phyloP scores from a whole-genome alignment of 1,140 invertebrate genomes.

The Leptinotarsa texana region DNA sequence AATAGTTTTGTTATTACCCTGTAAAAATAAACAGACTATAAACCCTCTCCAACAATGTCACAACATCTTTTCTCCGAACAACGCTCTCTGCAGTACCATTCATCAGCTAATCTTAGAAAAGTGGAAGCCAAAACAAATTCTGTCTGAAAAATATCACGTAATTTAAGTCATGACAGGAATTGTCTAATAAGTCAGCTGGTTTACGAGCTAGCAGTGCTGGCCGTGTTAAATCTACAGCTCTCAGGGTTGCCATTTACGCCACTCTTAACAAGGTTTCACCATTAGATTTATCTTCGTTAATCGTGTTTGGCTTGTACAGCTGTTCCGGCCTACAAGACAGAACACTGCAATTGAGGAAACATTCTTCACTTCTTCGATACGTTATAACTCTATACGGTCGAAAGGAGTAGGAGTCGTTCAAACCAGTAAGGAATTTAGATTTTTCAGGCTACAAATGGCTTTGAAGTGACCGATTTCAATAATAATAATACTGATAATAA shows the following conservation, averaged over 20 bases:
- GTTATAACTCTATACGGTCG: conserved; percentile 45
- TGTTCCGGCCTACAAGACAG: conserved; percentile 50
- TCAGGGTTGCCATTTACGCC: conserved; percentile 49
- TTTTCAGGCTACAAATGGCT: too few relatives aligned
- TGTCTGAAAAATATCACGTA: conserved; percentile 20
- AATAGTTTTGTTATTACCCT: background rate
- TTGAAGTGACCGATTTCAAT: too few relatives aligned
- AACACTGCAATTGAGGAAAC: conserved; percentile 42
- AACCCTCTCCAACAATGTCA: background rate
- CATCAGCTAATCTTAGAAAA: conserved; percentile 8
- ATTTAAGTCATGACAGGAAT: conserved; percentile 36
- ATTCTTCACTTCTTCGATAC: conserved; percentile 48
- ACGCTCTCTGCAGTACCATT: background rate
- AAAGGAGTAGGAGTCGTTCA: background rate
- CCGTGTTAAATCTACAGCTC: conserved; percentile 47
- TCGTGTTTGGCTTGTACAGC: conserved; percentile 51
- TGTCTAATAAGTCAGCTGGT: conserved; percentile 43
- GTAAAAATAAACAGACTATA: background rate
- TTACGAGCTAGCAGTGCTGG: conserved; percentile 31
- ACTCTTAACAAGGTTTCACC: conserved; percentile 52
- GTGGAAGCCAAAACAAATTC: conserved; percentile 24
- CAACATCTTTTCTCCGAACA: background rate
- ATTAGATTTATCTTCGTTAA: conserved; percentile 54
- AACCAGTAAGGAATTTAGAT: too few relatives aligned
- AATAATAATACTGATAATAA: too few relatives aligned